A percentile compares a stretch with the other conserved stretches of the same genome.
Evolutionary conservation across 2,113 vertebrate species (phyloP).

Genomic region (Dromaius novaehollandiae): DNA sequence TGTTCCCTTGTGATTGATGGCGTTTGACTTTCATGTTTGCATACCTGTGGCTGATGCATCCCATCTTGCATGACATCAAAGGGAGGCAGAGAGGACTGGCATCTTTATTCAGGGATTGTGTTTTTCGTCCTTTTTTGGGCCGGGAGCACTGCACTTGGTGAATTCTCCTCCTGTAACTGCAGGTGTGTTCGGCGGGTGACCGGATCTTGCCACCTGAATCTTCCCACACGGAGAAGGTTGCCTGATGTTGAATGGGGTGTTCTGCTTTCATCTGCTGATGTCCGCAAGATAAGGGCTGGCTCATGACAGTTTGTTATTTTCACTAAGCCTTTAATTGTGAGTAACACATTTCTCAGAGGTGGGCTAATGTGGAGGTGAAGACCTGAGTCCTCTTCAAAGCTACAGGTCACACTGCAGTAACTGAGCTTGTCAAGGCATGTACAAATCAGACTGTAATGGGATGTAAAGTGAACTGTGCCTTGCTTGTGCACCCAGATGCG

Average conservation of each 20-base stretch:
- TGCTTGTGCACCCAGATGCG: background rate
- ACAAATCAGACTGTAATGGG: background rate
- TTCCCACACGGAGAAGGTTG: background rate
- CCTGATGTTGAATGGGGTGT: background rate
- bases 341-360: background rate
- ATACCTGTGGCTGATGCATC: slow-evolving; percentile 48
- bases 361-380: background rate
- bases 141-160: background rate
- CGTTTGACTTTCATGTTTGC: background rate
- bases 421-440: background rate
- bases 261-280: slow-evolving; percentile 9
- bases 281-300: background rate
- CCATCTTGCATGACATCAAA: slow-evolving; percentile 48
- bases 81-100: background rate
- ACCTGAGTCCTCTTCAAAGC: background rate
- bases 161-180: accelerated
- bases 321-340: background rate
- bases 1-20: slow-evolving; percentile 4
- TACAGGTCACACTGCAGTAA: background rate
- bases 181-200: background rate
- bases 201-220: accelerated
- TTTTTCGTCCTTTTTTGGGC: background rate
- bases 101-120: background rate
- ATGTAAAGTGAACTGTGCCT: background rate
- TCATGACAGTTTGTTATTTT: background rate